These are phyloP conservation scores for Drosophila falleni DNA, from an alignment of 2,888 invertebrate species.

Conservation along the genomic window DNA sequence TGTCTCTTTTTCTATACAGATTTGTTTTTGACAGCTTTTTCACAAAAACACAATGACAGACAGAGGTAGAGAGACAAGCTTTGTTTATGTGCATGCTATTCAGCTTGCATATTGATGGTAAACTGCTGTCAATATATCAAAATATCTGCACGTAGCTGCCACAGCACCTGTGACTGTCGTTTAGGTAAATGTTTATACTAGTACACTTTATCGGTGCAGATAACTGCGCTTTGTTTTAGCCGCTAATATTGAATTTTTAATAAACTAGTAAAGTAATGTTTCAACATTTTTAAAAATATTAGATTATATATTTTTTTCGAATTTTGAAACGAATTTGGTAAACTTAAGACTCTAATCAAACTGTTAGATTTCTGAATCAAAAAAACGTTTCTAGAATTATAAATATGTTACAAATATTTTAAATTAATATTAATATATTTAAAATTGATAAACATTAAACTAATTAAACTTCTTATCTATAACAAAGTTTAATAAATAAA, in stretches of 20 bases:
- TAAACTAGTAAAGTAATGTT: neutral
- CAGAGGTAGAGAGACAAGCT: neutral
- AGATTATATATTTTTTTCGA: neutral
- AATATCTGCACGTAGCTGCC: constrained; percentile 28
- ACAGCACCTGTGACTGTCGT: constrained; percentile 23
- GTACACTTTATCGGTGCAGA: constrained; percentile 1
- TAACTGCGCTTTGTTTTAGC: neutral
- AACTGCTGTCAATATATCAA: constrained; percentile 29
- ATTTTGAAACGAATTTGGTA: too few species aligned
- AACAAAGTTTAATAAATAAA: too few species aligned
- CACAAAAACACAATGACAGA: too few species aligned
- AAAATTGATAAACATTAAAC: neutral
- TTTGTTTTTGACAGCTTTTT: constrained; percentile 12
- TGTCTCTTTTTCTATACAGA: neutral
- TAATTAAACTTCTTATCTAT: neutral
- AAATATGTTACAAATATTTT: too few species aligned
- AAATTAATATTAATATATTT: neutral
- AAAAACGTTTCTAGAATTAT: too few species aligned
- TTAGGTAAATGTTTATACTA: neutral
- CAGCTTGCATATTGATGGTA: constrained; percentile 23
- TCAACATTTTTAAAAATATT: neutral
- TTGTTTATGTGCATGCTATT: constrained; percentile 24
- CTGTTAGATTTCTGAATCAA: too few species aligned
- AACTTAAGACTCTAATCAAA: neutral
- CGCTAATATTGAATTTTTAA: neutral